phyloP scores from a whole-genome alignment of 2,888 invertebrate genomes.

The Acleris cristana region DNA sequence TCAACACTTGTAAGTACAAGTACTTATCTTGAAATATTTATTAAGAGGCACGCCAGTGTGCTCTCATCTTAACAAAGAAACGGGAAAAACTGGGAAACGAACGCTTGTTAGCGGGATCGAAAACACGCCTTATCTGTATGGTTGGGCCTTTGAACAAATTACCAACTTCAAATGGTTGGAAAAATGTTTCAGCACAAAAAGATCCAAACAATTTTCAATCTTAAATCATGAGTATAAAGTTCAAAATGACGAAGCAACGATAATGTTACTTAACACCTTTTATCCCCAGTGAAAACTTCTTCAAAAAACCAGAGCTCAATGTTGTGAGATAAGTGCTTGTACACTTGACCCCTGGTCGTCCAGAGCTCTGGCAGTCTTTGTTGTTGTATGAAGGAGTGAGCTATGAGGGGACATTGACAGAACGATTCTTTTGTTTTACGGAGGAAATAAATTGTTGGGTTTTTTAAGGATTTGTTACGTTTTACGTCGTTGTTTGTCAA shows the following conservation, averaged over 20 bases:
- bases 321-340: background rate
- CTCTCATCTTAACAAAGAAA: constrained; percentile 12
- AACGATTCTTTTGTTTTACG: constrained; percentile 21
- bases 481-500: constrained; percentile 9
- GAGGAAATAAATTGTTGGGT: constrained; percentile 12
- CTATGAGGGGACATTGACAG: constrained; percentile 2
- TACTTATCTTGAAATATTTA: background rate
- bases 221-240: background rate
- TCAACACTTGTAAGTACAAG: background rate
- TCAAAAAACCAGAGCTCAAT: constrained; percentile 2
- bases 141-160: constrained; percentile 23
- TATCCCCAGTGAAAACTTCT: background rate
- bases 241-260: background rate
- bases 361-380: background rate
- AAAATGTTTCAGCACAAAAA: background rate
- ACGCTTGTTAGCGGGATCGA: constrained; percentile 29
- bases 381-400: background rate
- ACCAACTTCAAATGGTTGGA: background rate
- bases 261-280: background rate
- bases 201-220: background rate
- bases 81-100: constrained; percentile 27
- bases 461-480: constrained; percentile 13
- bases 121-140: constrained; percentile 27
- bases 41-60: constrained; percentile 3
- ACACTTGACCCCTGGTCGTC: constrained; percentile 3